Conservation (phyloP, 2,888 invertebrate species). For the Dione vanillae region DNA sequence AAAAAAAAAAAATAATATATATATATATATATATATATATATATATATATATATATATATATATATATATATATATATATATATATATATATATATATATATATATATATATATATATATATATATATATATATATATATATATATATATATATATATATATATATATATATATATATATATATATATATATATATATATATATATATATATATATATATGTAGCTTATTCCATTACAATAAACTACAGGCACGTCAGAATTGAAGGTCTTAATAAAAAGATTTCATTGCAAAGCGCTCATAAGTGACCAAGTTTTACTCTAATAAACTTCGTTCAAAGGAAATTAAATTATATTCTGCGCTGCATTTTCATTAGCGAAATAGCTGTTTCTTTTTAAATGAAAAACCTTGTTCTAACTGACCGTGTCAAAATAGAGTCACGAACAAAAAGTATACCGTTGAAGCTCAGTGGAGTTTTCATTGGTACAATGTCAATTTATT, state of each 20-base stretch:
- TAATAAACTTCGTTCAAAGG: slow-evolving; percentile 41
- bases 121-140: neutral
- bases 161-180: too few relatives aligned
- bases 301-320: slow-evolving; percentile 33
- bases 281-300: slow-evolving; percentile 24
- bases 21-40: too few relatives aligned
- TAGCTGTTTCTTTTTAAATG: slow-evolving; percentile 29
- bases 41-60: too few relatives aligned
- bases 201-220: neutral
- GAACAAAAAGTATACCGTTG: neutral
- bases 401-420: slow-evolving; percentile 7
- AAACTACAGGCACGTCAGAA: slow-evolving; percentile 21
- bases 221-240: neutral
- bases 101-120: too few relatives aligned
- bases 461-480: neutral
- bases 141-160: too few relatives aligned
- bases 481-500: too few relatives aligned
- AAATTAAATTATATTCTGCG: slow-evolving; percentile 43
- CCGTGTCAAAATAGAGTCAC: slow-evolving; percentile 1
- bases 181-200: too few relatives aligned
- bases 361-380: slow-evolving; percentile 42
- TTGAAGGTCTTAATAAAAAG: slow-evolving; percentile 26
- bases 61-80: too few relatives aligned
- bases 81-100: too few relatives aligned
- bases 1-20: too few relatives aligned